These are phyloP conservation scores for Drosophila vallismaia DNA, from an alignment of 2,888 invertebrate genomes.

Conservation along the genomic window DNA sequence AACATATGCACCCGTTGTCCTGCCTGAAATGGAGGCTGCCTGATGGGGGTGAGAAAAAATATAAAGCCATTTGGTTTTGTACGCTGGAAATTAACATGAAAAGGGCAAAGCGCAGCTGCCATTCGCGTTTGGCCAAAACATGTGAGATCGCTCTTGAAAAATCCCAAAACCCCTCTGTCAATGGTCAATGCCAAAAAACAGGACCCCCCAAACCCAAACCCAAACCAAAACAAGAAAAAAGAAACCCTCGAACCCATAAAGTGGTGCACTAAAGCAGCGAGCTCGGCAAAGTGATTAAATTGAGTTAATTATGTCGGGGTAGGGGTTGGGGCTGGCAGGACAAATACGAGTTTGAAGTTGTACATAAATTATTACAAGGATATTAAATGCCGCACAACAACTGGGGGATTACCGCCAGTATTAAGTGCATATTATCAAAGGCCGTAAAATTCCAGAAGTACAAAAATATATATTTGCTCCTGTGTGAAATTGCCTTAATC, in stretches of 20 bases:
- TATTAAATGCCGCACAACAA: slow-evolving; percentile 35
- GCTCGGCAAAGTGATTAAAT: slow-evolving; percentile 63
- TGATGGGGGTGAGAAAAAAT: slow-evolving; percentile 27
- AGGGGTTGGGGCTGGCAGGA: slow-evolving; percentile 18
- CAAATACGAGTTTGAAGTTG: slow-evolving; percentile 42
- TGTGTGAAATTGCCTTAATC: slow-evolving; percentile 36
- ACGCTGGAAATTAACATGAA: slow-evolving; percentile 72
- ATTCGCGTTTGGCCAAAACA: slow-evolving; percentile 44
- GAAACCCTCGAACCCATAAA: slow-evolving; percentile 41
- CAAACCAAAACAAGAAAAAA: slow-evolving; percentile 1
- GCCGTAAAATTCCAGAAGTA: slow-evolving; percentile 31
- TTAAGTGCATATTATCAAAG: slow-evolving; percentile 41
- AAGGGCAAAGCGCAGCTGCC: slow-evolving; percentile 74
- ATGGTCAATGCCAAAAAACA: slow-evolving; percentile 36
- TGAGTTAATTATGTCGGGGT: slow-evolving; percentile 73
- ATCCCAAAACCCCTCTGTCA: slow-evolving; percentile 11
- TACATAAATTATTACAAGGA: slow-evolving; percentile 51
- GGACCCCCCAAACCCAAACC: background rate
- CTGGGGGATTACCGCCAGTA: slow-evolving; percentile 23
- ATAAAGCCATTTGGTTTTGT: slow-evolving; percentile 67
- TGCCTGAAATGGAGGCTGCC: background rate
- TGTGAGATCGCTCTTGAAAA: slow-evolving; percentile 29
- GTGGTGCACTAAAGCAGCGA: slow-evolving; percentile 67
- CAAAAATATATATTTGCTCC: slow-evolving; percentile 22
- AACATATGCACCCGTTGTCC: slow-evolving; percentile 57